These are phyloP conservation scores for chimpanzee (Pan troglodytes) DNA, from an alignment of 2,113 vertebrate genomes.

Conservation along the genomic window NHGRI_mPanTro3-v2.1_pri NC_072421.2:95471001-95471500, in stretches of 20 bases:
- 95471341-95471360: not conserved
- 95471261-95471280: not conserved
- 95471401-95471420: conserved; percentile 25
- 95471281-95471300: not conserved
- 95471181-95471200: conserved; percentile 10
- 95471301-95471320: not conserved
- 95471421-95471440: conserved; percentile 27
- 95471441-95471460: conserved; percentile 27
- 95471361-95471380: not conserved
- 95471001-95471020: conserved; percentile 46
- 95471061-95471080: not conserved
- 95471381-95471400: not conserved
- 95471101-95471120: conserved; percentile 39
- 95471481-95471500: not conserved
- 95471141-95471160: not conserved
- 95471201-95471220: not conserved
- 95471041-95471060: conserved; percentile 47
- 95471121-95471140: not conserved
- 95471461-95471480: not conserved
- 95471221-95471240: conserved; percentile 12
- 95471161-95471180: not conserved
- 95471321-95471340: not conserved
- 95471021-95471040: conserved; percentile 55
- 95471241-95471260: conserved; percentile 23
- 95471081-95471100: not conserved